These are phyloP conservation scores for Pelobates fuscus DNA, from an alignment of 2,113 vertebrate genomes.

Conservation along the genomic window DNA sequence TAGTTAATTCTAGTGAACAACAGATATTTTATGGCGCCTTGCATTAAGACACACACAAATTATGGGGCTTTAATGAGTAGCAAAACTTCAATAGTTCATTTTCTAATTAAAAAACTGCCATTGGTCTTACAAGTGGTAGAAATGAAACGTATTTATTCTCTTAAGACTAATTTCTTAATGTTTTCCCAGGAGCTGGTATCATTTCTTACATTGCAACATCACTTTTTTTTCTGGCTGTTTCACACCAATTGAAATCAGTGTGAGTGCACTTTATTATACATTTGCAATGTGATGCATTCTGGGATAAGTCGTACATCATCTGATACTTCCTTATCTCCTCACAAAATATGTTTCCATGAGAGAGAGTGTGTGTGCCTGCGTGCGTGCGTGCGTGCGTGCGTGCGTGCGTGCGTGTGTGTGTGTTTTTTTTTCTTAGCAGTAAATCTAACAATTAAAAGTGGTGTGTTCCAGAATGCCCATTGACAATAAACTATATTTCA, in stretches of 20 bases:
- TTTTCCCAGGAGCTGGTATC: constrained; percentile 2
- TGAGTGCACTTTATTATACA: constrained; percentile 6
- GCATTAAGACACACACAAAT: constrained; percentile 26
- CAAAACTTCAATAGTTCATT: constrained; percentile 36
- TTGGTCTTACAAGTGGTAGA: neutral
- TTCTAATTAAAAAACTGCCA: constrained; percentile 37
- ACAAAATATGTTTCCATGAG: no score
- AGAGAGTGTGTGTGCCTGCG: no score
- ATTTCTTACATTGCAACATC: constrained; percentile 9
- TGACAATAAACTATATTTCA: no score
- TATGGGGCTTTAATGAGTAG: constrained; percentile 26
- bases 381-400: no score
- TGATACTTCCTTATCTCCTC: no score
- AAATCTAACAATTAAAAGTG: no score
- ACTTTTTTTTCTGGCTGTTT: no score
- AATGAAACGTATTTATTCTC: constrained; percentile 15
- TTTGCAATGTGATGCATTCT: constrained; percentile 5
- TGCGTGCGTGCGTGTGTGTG: no score
- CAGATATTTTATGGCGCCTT: neutral
- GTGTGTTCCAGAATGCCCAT: no score
- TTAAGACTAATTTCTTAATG: constrained; percentile 8
- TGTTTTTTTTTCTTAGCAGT: no score
- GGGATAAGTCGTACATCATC: no score
- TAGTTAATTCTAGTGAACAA: constrained; percentile 24
- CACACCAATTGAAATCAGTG: constrained; percentile 9